These are phyloP conservation scores for Nipponia nippon DNA, from an alignment of 2,113 vertebrate species.

Conservation along the genomic window DNA sequence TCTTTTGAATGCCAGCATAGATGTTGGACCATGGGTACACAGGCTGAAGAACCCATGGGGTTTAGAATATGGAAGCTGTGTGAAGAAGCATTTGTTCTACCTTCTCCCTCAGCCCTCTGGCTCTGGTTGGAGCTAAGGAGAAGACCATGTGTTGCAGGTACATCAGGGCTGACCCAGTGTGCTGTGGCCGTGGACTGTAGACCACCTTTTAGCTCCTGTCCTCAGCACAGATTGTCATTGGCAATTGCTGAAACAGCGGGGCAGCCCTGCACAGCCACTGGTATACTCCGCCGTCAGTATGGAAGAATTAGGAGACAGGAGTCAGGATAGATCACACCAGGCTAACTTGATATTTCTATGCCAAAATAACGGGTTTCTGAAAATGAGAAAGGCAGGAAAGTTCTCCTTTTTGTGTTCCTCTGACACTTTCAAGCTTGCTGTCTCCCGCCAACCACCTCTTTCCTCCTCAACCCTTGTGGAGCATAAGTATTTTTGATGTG, in stretches of 20 bases:
- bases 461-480: neutral
- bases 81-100: neutral
- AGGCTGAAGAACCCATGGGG: neutral
- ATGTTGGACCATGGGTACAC: neutral
- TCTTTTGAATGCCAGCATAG: neutral
- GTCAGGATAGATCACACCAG: neutral
- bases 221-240: neutral
- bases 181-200: neutral
- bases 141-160: neutral
- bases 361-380: neutral
- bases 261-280: neutral
- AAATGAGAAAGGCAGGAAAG: neutral
- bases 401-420: neutral
- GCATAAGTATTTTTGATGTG: neutral
- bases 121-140: neutral
- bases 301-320: neutral
- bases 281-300: fast-evolving
- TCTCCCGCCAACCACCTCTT: neutral
- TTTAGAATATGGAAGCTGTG: neutral
- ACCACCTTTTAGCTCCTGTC: neutral
- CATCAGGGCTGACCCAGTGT: neutral
- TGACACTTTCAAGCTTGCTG: neutral
- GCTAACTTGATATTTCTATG: neutral
- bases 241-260: neutral
- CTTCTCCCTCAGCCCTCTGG: neutral